A percentile compares a stretch with the other conserved stretches of the same genome.
Conservation (phyloP, 1,140 invertebrate species). For the Apis cerana region DNA sequence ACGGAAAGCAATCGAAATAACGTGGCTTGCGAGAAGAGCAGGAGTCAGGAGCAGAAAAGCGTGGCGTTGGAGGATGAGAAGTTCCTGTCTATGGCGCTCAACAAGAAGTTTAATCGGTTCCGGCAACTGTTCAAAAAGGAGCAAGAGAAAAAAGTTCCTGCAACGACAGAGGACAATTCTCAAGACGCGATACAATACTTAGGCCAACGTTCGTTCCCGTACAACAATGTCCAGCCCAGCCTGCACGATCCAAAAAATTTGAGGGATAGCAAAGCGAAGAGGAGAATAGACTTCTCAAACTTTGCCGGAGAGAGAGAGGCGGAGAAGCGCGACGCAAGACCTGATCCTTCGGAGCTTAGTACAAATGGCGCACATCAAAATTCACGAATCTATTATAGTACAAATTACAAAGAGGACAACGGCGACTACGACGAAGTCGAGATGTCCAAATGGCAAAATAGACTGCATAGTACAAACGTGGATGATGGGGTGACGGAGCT, state of each 20-base stretch:
- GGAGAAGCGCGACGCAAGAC: constrained; percentile 22
- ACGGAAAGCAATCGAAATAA: constrained; percentile 38
- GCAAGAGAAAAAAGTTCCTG: constrained; percentile 56
- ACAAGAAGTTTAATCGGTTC: constrained; percentile 73
- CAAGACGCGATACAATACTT: constrained; percentile 4
- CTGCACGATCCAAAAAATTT: constrained; percentile 40
- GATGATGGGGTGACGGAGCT: not conserved
- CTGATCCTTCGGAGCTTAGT: constrained; percentile 57
- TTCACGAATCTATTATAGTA: constrained; percentile 69
- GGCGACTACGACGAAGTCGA: constrained; percentile 26
- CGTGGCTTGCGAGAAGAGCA: constrained; percentile 20
- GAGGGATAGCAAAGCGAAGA: constrained; percentile 45
- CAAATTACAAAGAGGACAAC: constrained; percentile 65
- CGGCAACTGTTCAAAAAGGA: constrained; percentile 76
- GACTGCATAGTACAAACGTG: constrained; percentile 46
- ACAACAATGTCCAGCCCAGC: constrained; percentile 46
- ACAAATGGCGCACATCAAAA: constrained; percentile 67
- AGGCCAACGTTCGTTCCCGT: constrained; percentile 15
- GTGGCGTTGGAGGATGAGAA: constrained; percentile 68
- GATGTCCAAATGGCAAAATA: constrained; percentile 33
- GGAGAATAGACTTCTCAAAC: constrained; percentile 57
- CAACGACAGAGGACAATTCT: constrained; percentile 27
- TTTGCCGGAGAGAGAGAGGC: not conserved
- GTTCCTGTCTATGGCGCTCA: constrained; percentile 69
- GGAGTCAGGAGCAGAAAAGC: constrained; percentile 32